phyloP scores from a whole-genome alignment of 2,113 vertebrate species.

The Okapia johnstoni region DNA sequence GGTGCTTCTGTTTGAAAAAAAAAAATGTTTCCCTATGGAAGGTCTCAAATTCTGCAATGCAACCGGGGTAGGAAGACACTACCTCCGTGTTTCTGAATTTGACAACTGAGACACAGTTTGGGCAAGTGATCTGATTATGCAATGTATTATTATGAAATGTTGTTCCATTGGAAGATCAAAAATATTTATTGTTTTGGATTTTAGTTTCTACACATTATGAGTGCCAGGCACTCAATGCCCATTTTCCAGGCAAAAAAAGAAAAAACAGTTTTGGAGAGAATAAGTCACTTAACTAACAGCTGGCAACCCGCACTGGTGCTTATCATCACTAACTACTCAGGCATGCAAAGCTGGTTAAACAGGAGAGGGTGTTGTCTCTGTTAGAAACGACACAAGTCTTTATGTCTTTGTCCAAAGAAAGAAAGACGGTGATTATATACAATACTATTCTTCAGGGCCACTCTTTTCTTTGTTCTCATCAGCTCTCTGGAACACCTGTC shows the following conservation, averaged over 20 bases:
- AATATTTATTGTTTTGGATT: not conserved
- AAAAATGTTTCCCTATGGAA: not conserved
- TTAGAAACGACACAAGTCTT: not conserved
- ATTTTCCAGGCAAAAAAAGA: not conserved
- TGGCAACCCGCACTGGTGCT: fast-evolving
- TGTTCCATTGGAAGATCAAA: not conserved
- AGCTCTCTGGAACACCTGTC: not conserved
- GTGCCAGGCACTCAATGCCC: not conserved
- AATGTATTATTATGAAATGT: not conserved
- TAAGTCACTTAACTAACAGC: not conserved
- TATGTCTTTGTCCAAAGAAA: not conserved
- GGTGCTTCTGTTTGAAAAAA: not conserved
- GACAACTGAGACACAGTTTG: not conserved
- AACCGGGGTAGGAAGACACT: not conserved
- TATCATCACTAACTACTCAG: not conserved
- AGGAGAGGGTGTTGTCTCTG: not conserved
- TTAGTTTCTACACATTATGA: not conserved
- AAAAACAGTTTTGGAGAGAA: not conserved
- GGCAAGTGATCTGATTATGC: not conserved
- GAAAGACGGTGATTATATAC: fast-evolving
- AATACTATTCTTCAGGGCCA: fast-evolving
- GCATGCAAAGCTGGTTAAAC: not conserved
- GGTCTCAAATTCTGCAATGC: not conserved
- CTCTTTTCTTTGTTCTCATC: no score
- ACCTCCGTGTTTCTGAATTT: not conserved